A percentile compares a stretch with the other conserved stretches of the same genome.
Conservation (phyloP, 2,797 vertebrate species). For the Hirundo rustica region DNA sequence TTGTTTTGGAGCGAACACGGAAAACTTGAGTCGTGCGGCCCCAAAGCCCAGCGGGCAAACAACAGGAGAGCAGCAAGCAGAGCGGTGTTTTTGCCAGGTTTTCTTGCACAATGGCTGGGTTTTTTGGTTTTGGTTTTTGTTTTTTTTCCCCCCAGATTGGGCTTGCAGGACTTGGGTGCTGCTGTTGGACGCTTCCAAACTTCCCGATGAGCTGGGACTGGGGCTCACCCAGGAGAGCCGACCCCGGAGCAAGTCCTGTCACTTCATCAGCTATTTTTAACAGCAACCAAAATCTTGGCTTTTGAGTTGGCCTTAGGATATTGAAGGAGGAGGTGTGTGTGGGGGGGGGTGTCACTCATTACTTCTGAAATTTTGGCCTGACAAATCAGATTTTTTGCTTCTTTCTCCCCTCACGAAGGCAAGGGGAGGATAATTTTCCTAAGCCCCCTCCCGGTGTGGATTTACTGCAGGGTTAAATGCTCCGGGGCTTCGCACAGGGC, state of each 20-base stretch:
- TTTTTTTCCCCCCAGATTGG: neutral
- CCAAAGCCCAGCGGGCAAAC: neutral
- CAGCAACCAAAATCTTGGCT: neutral
- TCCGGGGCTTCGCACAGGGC: neutral
- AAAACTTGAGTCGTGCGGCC: neutral
- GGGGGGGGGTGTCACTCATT: neutral
- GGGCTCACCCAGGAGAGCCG: neutral
- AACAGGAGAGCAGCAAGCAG: neutral
- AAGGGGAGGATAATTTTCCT: neutral
- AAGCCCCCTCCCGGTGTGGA: neutral
- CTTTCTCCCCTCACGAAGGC: neutral
- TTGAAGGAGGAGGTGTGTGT: neutral
- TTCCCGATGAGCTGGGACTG: neutral
- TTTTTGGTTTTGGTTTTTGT: no score
- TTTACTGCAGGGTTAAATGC: neutral
- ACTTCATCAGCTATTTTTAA: slow-evolving; percentile 37
- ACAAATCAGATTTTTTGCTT: neutral
- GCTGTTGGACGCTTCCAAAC: neutral
- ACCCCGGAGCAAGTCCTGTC: neutral
- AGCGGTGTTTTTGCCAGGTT: neutral
- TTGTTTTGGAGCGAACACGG: neutral
- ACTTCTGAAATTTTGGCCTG: neutral
- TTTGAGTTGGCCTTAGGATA: neutral
- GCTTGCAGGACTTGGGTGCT: neutral
- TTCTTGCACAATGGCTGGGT: neutral